Percentiles rank a stretch among this genome's conserved stretches.
Evolutionary conservation across 2,888 invertebrate genomes (phyloP).

Genomic region (Camptogramma bilineatum): DNA sequence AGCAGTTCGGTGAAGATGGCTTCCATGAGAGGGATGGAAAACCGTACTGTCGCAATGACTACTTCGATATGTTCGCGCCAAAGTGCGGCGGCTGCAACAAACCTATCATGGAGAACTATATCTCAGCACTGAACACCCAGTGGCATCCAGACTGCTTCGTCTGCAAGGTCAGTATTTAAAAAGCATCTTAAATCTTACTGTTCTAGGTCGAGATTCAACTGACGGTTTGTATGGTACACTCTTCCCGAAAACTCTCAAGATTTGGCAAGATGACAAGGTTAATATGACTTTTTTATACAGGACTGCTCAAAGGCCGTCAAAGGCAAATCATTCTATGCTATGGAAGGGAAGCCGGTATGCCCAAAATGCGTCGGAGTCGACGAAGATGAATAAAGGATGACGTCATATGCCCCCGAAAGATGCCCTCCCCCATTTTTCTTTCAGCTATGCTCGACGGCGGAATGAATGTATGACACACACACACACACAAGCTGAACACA

Average conservation of each 20-base stretch:
- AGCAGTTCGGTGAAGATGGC: slow-evolving; percentile 98
- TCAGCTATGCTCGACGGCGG: slow-evolving; percentile 79
- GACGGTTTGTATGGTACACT: slow-evolving; percentile 62
- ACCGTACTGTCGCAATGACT: slow-evolving; percentile 98
- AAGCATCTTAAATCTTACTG: slow-evolving; percentile 13
- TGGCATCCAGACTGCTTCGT: slow-evolving; percentile 99
- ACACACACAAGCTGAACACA: slow-evolving; percentile 57
- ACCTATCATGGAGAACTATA: slow-evolving; percentile 99
- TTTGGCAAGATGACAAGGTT: slow-evolving; percentile 50
- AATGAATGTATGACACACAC: slow-evolving; percentile 54
- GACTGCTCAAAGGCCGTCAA: slow-evolving; percentile 97
- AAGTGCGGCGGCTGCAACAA: slow-evolving; percentile 98
- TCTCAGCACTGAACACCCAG: slow-evolving; percentile 98
- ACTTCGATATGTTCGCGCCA: slow-evolving; percentile 99
- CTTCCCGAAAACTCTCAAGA: slow-evolving; percentile 48
- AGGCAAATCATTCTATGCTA: slow-evolving; percentile 98
- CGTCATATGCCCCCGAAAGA: slow-evolving; percentile 72
- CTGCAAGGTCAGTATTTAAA: slow-evolving; percentile 94
- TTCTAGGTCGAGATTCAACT: slow-evolving; percentile 12
- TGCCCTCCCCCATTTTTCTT: slow-evolving; percentile 78
- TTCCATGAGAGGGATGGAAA: slow-evolving; percentile 98
- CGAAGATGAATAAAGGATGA: slow-evolving; percentile 89
- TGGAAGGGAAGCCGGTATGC: slow-evolving; percentile 98
- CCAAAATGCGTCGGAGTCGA: slow-evolving; percentile 96
- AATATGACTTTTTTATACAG: slow-evolving; percentile 82